Base-by-base conservation (phyloP, 64 coral and sea anemone species). In the Dendronephthya gigantea region DNA sequence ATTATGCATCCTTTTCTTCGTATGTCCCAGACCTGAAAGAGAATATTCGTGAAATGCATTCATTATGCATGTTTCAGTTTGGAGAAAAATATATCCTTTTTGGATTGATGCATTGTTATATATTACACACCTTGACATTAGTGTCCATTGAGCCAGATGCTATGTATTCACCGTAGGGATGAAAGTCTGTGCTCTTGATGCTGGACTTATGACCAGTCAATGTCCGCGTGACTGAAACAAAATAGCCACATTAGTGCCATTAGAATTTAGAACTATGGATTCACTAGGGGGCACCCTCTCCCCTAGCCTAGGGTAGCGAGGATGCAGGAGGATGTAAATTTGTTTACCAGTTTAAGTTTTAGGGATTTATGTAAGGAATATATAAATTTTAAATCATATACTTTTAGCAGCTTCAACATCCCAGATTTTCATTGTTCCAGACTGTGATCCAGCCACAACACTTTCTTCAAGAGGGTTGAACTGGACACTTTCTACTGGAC, bases 1-100 rank as follows among this genome's bases (percentile, higher is more conserved):
- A 97, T 88, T 89, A 97, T 97, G 52, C 94, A 97, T 9, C 94
- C 94, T 93, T 97, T 97, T 55, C 94, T 93, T 84, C 94, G 89
- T 45, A 97, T 90, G 91, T 97, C 94, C 94, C 94, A 97, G 34
- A 97, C 83, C 94, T 23, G 30, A 87, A 96, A 7, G 47, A n/a
- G 33, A 87, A 96, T 4, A 68, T 66, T 27, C 45, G 31, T 49
- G 69, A 12, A 22, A 35, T 30, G 0, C 32, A 47, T 6, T 33
- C 29, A 29, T 2, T 1, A 49, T 47, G 23, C 32, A 45, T 49
- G 15, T 47, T 32, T 16, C 47, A 35, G 39, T 19, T 34, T n/a
- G n/a, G n/a, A n/a, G n/a, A n/a, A n/a, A n/a, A n/a, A n/a, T n/a
- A n/a, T n/a, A n/a, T n/a, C n/a, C n/a, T n/a, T n/a, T n/a, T 13